Base-by-base conservation (phyloP, 2,113 vertebrate species). In the Poeciliopsis retropinna region DNA sequence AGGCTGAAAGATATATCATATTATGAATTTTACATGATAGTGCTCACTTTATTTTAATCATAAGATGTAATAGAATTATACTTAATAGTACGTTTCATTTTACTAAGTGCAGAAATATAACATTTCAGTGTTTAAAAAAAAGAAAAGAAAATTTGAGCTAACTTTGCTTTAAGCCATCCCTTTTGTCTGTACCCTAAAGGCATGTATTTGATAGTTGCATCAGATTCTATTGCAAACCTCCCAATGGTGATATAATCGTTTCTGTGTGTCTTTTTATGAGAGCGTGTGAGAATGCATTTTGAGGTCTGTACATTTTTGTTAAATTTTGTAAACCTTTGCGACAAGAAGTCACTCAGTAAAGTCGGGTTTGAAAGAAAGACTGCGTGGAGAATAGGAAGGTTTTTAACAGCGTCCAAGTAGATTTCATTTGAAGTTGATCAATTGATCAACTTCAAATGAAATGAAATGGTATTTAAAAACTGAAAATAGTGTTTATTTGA, bases 1-100 rank as follows among this genome's bases (percentile, higher is more conserved):
- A 41, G 41, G 85, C 78, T 89, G 82, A 91, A 85, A 92, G 73
- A 61, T 85, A 83, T 87, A 88, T 88, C 80, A 86, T 88, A 76
- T 73, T 68, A 83, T 80, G 64, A 64, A 76, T 83, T 84, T 65
- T 84, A 83, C 73, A 76, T 78, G 61, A 66, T 70, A 60, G 79
- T 73, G 51, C 60, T 61, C 32, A 34, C 51, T 62, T 7, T 28
- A 3, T 76, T 76, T 81, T 79, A 62, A 8, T 77, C 73, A 62
- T 14, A 31, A 15, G 62, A 66, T 69, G 34, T 67, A 32, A 9
- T 68, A 67, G 57, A 13, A 70, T 14, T 17, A 60, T 75, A 30
- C n/a, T 61, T 54, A 61, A 32, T 15, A 39, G 28, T 25, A 65
- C 28, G 32, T 65, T 37, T 25, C 4, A 7, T 27, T 41, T 41